Conservation (phyloP, 2,888 invertebrate species). For the Hirtodrosophila histrioides region DNA sequence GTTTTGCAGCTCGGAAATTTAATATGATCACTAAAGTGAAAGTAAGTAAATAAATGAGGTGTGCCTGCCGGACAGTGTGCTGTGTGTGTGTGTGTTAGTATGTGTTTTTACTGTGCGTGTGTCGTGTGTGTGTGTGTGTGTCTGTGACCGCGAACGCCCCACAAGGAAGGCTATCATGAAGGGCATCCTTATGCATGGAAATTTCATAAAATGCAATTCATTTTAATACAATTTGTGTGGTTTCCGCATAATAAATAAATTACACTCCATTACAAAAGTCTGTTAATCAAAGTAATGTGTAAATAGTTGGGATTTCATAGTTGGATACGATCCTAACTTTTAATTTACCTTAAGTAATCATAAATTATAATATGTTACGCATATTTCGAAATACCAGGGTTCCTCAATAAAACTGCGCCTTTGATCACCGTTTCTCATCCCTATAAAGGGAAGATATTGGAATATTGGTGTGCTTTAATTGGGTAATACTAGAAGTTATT, state of each 20-base stretch:
- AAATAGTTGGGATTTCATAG: too few species aligned
- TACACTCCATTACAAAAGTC: constrained; percentile 43
- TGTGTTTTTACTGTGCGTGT: constrained; percentile 2
- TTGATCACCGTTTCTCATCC: too few species aligned
- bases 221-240: constrained; percentile 72
- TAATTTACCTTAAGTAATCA: too few species aligned
- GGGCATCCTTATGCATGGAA: constrained; percentile 77
- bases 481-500: too few species aligned
- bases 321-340: too few species aligned
- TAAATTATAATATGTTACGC: too few species aligned
- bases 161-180: constrained; percentile 75
- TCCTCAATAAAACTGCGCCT: too few species aligned
- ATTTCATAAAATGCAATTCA: constrained; percentile 74
- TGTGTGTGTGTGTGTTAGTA: background rate
- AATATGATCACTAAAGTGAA: constrained; percentile 77
- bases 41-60: constrained; percentile 69
- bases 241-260: constrained; percentile 66
- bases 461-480: too few species aligned
- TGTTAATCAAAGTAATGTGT: too few species aligned
- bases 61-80: constrained; percentile 42
- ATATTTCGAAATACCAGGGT: too few species aligned
- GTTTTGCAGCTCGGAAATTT: constrained; percentile 78
- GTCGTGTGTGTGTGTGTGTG: constrained; percentile 35
- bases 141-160: constrained; percentile 74
- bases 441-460: too few species aligned